Base-by-base conservation (phyloP, 1,140 invertebrate genomes). In the Kradibia gibbosae region DNA sequence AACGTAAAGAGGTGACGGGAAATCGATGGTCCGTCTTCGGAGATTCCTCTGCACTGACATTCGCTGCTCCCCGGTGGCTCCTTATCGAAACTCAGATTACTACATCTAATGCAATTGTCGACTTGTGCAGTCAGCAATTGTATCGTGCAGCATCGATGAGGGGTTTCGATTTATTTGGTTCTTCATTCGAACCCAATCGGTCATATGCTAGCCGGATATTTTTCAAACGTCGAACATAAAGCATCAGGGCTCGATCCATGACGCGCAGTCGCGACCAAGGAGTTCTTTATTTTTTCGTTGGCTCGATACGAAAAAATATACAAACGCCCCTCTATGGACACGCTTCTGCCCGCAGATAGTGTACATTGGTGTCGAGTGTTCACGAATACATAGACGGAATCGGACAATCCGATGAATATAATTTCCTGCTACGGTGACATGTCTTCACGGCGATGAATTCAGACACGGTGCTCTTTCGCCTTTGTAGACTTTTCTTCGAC, bases 1-100 rank as follows among this genome's bases (percentile, higher is more conserved):
- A 91, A 90, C 85, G 88, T 84, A 85, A 89, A 85, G 88, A 90
- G 88, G 87, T 90, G 90, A 91, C 90, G 88, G 89, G 85, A 89
- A 91, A 91, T 91, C 90, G 85, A 91, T 91, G 88, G 65, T 72
- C 45, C 85, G 80, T 86, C 85, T 89, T 88, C 79, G 75, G 78
- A 83, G 83, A 74, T 28, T 60, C 48, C 60, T 73, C 50, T 25
- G 34, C 31, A 10, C 17, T 2, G 42, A 11, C 8, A 8, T 42
- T 62, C 20, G 25, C 4, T 31, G 5, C 34, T 36, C 57, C 25
- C 39, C 53, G 36, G 10, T n/a, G 57, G 0, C 25, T 62, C 53
- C 50, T 39, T 39, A 39, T 36, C 34, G 22, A 1, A 2, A 3
- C 39, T 42, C 25, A 45, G 22, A 45, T 17, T 22, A 3, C 28